Conservation (phyloP, 2,888 invertebrate genomes). For the Dinocampus coccinellae region DNA sequence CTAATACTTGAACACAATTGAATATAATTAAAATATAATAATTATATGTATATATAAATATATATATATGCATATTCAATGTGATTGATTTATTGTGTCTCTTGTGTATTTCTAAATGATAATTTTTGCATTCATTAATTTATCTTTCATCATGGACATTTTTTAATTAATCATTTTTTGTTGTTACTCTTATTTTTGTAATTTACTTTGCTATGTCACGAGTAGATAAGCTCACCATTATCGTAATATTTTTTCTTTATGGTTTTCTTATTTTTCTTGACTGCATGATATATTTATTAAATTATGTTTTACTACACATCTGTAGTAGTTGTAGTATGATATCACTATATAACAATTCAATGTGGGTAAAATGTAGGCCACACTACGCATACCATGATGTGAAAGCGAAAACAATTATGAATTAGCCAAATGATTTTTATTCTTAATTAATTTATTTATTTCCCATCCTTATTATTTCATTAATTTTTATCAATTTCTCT, state of each 20-base stretch:
- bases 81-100: too few species aligned
- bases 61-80: constrained; percentile 46
- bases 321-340: constrained; percentile 56
- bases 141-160: constrained; percentile 50
- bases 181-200: constrained; percentile 15
- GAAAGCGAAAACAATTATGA: constrained; percentile 19
- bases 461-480: too few species aligned
- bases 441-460: neutral
- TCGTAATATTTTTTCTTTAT: neutral
- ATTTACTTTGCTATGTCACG: constrained; percentile 45
- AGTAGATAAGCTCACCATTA: constrained; percentile 47
- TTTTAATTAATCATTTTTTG: constrained; percentile 25
- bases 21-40: constrained; percentile 43
- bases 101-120: too few species aligned
- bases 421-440: constrained; percentile 25
- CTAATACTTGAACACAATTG: constrained; percentile 50
- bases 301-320: constrained; percentile 55
- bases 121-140: constrained; percentile 45
- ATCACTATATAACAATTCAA: constrained; percentile 46
- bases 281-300: constrained; percentile 55
- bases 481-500: too few species aligned
- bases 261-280: constrained; percentile 43
- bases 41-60: too few species aligned
- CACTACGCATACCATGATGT: constrained; percentile 24
- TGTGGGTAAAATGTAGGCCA: constrained; percentile 39